Evolutionary conservation across 1,140 invertebrate genomes (phyloP).

Genomic region (Brachionus paranguensis): DNA sequence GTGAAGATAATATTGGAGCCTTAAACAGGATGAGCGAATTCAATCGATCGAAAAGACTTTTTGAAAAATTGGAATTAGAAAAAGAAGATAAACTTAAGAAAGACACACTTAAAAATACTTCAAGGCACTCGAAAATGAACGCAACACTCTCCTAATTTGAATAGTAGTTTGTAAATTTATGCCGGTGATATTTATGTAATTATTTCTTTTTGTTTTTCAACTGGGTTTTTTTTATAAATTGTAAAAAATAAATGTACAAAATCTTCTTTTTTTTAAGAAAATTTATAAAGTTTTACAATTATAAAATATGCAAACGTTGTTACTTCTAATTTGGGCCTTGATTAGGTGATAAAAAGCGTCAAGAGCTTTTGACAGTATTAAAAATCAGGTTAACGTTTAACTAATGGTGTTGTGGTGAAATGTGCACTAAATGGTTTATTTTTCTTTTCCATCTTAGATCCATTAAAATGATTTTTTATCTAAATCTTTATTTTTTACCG

Average conservation of each 20-base stretch:
- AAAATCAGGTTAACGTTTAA: neutral
- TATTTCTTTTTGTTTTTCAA: constrained; percentile 7
- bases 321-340: neutral
- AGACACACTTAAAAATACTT: neutral
- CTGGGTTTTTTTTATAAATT: constrained; percentile 1
- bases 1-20: neutral
- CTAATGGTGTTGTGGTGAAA: neutral
- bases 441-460: neutral
- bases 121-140: constrained; percentile 19
- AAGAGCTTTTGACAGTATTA: neutral
- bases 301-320: neutral
- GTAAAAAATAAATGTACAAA: constrained; percentile 1
- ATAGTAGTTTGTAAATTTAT: neutral
- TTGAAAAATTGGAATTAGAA: constrained; percentile 10
- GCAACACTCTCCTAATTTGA: constrained; percentile 4
- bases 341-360: neutral
- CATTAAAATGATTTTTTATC: neutral
- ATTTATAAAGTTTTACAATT: neutral
- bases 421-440: neutral
- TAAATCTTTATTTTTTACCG: neutral
- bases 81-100: neutral
- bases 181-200: constrained; percentile 31
- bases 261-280: neutral
- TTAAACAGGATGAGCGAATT: neutral
- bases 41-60: constrained; percentile 4